These are phyloP conservation scores for Pseudococcus viburni DNA, from an alignment of 2,888 invertebrate genomes.

Conservation along the genomic window DNA sequence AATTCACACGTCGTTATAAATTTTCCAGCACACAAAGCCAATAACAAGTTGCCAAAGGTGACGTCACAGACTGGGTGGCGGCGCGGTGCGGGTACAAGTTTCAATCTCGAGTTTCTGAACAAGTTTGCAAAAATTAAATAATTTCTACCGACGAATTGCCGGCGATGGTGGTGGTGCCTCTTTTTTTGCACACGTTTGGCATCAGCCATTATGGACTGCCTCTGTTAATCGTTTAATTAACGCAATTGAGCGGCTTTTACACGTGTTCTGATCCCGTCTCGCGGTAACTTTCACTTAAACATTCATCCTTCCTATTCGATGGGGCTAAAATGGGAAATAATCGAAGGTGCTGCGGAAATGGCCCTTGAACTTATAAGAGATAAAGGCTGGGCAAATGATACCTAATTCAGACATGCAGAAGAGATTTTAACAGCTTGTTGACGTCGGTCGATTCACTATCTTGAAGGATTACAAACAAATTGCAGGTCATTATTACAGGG, in stretches of 20 bases:
- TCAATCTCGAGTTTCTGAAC: no score
- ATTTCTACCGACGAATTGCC: not conserved
- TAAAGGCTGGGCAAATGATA: not conserved
- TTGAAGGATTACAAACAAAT: not conserved
- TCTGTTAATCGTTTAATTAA: no score
- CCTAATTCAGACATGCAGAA: not conserved
- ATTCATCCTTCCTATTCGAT: no score
- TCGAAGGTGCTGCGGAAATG: not conserved
- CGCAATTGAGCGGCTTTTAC: no score
- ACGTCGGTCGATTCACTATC: not conserved
- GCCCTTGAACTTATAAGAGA: not conserved
- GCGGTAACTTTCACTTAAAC: no score
- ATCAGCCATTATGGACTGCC: no score
- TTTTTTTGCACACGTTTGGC: no score
- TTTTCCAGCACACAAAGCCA: not conserved
- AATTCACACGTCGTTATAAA: slow-evolving; percentile 40
- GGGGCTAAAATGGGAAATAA: no score
- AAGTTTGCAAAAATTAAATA: slow-evolving; percentile 16
- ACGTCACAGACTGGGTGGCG: not conserved
- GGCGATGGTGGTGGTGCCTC: no score
- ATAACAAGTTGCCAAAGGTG: not conserved
- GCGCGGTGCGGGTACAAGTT: no score
- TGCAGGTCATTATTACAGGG: slow-evolving; percentile 20
- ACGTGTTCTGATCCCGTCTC: no score
- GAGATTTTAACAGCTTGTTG: slow-evolving; percentile 14